Evolutionary conservation across 2,113 vertebrate species (phyloP).

Genomic region (Acrocephalus arundinaceus): DNA sequence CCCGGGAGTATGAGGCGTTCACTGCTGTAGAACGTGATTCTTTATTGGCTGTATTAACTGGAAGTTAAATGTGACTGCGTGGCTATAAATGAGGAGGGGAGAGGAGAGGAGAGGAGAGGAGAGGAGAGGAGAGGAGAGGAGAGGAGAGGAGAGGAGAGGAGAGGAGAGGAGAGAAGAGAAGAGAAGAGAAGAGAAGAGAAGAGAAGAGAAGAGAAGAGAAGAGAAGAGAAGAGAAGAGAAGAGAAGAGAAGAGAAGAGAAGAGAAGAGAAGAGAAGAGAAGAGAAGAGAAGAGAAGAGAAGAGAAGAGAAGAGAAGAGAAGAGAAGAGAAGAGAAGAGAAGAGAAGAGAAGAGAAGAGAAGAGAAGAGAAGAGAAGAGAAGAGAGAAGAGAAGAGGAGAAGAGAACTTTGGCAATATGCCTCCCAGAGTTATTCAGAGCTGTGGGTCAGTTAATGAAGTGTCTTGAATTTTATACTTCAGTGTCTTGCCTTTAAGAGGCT

Average conservation of each 20-base stretch:
- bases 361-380: neutral
- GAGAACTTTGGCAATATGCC: neutral
- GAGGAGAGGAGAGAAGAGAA: too few species aligned
- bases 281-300: neutral
- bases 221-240: neutral
- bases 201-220: neutral
- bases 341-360: neutral
- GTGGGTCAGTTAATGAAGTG: neutral
- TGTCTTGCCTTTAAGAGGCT: neutral
- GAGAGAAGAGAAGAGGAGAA: neutral
- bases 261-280: neutral
- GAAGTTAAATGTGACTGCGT: neutral
- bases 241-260: neutral
- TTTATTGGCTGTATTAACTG: neutral
- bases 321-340: neutral
- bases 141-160: neutral
- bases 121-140: neutral
- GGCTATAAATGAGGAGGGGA: neutral
- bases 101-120: neutral
- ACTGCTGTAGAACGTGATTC: neutral
- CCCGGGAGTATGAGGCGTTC: accelerated
- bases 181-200: neutral
- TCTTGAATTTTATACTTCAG: neutral
- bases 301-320: neutral
- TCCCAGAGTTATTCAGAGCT: neutral